Evolutionary conservation across 2,888 invertebrate genomes (phyloP).

Genomic region (Drosophila subquinaria): DNA sequence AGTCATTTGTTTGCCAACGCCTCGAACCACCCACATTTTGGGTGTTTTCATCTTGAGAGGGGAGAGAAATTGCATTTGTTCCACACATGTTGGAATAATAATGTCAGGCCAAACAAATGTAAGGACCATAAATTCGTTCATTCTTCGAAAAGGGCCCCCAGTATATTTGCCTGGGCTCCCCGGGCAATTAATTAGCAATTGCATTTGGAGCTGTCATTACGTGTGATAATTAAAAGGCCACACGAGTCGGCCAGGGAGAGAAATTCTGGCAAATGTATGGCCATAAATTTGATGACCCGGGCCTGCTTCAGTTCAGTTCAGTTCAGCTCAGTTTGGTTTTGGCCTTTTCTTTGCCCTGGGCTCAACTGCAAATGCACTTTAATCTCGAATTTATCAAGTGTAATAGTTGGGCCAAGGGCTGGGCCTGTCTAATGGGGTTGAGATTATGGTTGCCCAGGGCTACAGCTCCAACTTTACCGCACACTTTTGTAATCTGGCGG

Average conservation of each 20-base stretch:
- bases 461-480: conserved; percentile 53
- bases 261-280: conserved; percentile 78
- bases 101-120: conserved; percentile 72
- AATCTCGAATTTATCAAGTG: conserved; percentile 82
- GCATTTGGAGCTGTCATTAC: conserved; percentile 79
- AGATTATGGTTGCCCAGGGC: conserved; percentile 46
- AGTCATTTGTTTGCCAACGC: conserved; percentile 58
- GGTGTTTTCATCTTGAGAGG: conserved; percentile 2
- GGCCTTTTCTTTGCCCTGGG: conserved; percentile 31
- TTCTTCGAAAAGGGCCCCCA: conserved; percentile 13
- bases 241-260: conserved; percentile 34
- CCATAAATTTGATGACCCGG: conserved; percentile 82
- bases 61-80: conserved; percentile 45
- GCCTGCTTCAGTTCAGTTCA: conserved; percentile 8
- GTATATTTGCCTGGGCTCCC: conserved; percentile 21
- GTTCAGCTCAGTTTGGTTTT: conserved; percentile 17
- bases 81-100: conserved; percentile 79
- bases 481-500: conserved; percentile 72
- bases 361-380: conserved; percentile 81
- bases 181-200: conserved; percentile 83
- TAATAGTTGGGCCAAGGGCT: conserved; percentile 64
- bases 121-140: conserved; percentile 64
- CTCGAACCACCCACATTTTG: conserved; percentile 39
- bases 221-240: conserved; percentile 81
- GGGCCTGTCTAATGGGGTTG: conserved; percentile 48